A percentile compares a stretch with the other conserved stretches of the same genome.
Conservation (phyloP, 2,888 invertebrate genomes). For the Gari tellinella region DNA sequence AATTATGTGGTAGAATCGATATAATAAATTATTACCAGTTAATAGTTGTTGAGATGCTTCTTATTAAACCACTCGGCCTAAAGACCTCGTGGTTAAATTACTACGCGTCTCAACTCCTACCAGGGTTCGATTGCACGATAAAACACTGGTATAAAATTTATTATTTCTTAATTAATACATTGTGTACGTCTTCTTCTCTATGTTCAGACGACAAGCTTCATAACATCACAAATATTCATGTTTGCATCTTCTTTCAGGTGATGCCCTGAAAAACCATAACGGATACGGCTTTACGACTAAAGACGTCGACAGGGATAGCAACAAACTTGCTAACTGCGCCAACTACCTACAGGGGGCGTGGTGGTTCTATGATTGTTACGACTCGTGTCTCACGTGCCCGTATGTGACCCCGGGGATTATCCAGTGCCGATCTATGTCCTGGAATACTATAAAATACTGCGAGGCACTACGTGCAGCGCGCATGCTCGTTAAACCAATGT, state of each 20-base stretch:
- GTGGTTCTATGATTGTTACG: slow-evolving; percentile 55
- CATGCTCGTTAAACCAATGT: slow-evolving; percentile 53
- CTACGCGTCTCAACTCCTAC: too few relatives aligned
- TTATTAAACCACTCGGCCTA: too few relatives aligned
- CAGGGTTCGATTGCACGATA: too few relatives aligned
- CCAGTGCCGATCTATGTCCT: slow-evolving; percentile 45
- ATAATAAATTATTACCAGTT: too few relatives aligned
- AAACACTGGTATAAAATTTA: too few relatives aligned
- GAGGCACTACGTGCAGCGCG: slow-evolving; percentile 28
- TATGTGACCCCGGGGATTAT: slow-evolving; percentile 38
- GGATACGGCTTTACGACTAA: slow-evolving; percentile 42
- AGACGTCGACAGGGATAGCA: slow-evolving; percentile 39
- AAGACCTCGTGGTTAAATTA: too few relatives aligned
- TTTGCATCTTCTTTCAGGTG: slow-evolving; percentile 23
- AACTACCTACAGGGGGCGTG: slow-evolving; percentile 34
- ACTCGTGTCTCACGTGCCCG: slow-evolving; percentile 50
- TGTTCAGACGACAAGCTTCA: too few relatives aligned
- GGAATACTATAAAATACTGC: slow-evolving; percentile 49
- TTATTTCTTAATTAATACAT: too few relatives aligned
- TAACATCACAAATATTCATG: too few relatives aligned
- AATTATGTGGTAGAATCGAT: too few relatives aligned
- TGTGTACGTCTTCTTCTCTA: too few relatives aligned
- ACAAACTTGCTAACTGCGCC: slow-evolving; percentile 27
- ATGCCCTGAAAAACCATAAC: slow-evolving; percentile 37
- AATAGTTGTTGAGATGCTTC: too few relatives aligned